Percentiles rank a stretch among this genome's conserved stretches.
Evolutionary conservation across 2,797 vertebrate genomes (phyloP).

Genomic region (Erethizon dorsatum): DNA sequence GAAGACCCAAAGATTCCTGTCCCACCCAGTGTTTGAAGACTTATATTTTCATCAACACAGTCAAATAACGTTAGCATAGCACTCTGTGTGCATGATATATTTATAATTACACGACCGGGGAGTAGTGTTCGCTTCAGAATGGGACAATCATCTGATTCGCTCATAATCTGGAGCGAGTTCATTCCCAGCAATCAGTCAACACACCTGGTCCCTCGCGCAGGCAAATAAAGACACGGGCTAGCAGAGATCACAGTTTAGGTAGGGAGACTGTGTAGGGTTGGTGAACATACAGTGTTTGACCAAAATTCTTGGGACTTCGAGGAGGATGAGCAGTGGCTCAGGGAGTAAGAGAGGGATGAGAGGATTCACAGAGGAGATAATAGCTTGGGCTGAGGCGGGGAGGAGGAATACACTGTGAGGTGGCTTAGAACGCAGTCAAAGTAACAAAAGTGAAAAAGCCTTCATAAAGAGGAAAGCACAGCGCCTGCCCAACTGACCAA

Average conservation of each 20-base stretch:
- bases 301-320: neutral
- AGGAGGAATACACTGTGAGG: neutral
- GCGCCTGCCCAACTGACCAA: neutral
- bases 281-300: neutral
- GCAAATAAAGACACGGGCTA: rapidly evolving
- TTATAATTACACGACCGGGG: neutral
- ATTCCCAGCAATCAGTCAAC: neutral
- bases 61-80: neutral
- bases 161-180: neutral
- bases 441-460: neutral
- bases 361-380: neutral
- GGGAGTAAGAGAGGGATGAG: neutral
- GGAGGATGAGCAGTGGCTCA: neutral
- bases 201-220: neutral
- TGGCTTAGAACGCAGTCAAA: neutral
- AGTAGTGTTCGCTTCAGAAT: neutral
- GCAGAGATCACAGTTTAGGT: neutral
- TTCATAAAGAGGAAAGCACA: neutral
- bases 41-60: neutral
- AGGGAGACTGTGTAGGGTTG: neutral
- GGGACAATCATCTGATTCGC: neutral
- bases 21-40: neutral
- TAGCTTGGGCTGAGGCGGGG: neutral
- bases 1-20: neutral
- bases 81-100: neutral